phyloP scores from a whole-genome alignment of 1,140 invertebrate genomes.

The Asobara japonica region DNA sequence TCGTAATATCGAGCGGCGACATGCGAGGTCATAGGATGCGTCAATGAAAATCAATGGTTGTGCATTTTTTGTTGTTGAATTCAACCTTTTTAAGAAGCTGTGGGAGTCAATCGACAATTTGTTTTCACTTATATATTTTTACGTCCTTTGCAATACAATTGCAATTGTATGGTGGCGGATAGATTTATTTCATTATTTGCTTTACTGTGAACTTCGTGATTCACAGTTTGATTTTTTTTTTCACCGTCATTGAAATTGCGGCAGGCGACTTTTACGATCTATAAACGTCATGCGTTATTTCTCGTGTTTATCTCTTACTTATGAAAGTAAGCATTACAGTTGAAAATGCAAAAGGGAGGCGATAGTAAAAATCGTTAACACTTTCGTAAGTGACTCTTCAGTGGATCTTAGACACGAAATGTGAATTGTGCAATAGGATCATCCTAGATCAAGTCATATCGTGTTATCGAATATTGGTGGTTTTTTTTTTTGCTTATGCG shows the following conservation, averaged over 20 bases:
- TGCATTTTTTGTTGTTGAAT: background rate
- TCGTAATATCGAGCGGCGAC: constrained; percentile 1
- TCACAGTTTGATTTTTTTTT: no score
- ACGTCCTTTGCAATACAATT: background rate
- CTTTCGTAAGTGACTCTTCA: background rate
- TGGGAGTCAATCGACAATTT: background rate
- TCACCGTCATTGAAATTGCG: no score
- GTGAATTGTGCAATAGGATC: background rate
- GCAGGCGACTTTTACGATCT: background rate
- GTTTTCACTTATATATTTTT: background rate
- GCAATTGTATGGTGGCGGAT: background rate
- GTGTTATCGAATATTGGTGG: background rate
- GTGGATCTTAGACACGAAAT: background rate
- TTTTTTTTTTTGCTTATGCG: background rate
- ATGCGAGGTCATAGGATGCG: constrained; percentile 17
- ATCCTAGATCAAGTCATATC: background rate
- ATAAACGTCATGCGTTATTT: background rate
- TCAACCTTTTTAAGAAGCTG: background rate
- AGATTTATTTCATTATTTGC: background rate
- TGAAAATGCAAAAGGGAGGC: background rate
- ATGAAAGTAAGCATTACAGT: background rate
- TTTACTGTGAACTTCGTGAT: background rate
- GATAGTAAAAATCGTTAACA: background rate
- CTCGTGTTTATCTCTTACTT: background rate
- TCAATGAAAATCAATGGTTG: constrained; percentile 32